These are phyloP conservation scores for Idaea straminata DNA, from an alignment of 2,888 invertebrate genomes.

Conservation along the genomic window DNA sequence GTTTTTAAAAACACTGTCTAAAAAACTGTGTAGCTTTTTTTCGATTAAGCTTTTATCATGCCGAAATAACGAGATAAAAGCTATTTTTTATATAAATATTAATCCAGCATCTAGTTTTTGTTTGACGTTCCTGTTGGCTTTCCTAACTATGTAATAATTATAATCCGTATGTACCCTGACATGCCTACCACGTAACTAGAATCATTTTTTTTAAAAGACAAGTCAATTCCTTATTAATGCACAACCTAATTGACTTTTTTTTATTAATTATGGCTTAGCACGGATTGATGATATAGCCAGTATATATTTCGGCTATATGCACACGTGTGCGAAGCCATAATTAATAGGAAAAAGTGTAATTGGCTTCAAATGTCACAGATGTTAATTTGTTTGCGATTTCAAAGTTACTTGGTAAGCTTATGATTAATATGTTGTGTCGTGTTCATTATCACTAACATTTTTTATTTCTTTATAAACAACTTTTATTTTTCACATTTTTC, in stretches of 20 bases:
- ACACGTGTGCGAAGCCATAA: no score
- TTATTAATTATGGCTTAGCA: no score
- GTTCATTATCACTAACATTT: slow-evolving; percentile 9
- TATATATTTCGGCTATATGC: no score
- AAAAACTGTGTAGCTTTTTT: not conserved
- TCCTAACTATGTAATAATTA: slow-evolving; percentile 10
- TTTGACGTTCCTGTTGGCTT: slow-evolving; percentile 32
- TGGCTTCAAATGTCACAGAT: not conserved
- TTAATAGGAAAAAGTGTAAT: not conserved
- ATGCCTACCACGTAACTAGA: no score
- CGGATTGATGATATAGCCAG: no score
- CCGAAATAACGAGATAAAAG: not conserved
- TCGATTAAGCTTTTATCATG: slow-evolving; percentile 7
- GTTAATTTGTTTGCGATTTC: not conserved
- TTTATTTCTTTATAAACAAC: no score
- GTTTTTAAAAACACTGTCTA: not conserved
- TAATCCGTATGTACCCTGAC: no score
- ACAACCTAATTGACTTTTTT: no score
- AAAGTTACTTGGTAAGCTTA: not conserved
- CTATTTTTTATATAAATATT: not conserved
- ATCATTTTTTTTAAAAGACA: no score
- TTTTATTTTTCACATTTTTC: no score
- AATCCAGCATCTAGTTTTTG: slow-evolving; percentile 7
- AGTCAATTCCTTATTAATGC: no score
- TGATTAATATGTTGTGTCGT: slow-evolving; percentile 13